Evolutionary conservation across 2,797 vertebrate genomes (phyloP).

Genomic region (Typhlichthys eigenmanni): DNA sequence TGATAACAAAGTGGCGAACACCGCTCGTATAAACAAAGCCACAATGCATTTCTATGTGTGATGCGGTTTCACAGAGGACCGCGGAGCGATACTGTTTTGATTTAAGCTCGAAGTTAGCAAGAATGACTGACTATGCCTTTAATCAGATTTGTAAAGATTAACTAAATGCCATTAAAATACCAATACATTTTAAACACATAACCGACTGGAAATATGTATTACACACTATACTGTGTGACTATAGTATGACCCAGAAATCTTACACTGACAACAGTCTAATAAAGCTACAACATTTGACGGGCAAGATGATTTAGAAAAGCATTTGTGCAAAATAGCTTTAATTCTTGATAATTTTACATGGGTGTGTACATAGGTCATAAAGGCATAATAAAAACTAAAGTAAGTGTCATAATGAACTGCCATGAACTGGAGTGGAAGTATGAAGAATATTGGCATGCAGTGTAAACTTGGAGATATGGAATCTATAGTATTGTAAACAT

Average conservation of each 20-base stretch:
- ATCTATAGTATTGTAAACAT: slow-evolving; percentile 53
- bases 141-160: slow-evolving; percentile 6
- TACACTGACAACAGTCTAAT: no score
- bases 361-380: slow-evolving; percentile 15
- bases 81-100: no score
- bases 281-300: no score
- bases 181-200: background rate
- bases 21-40: no score
- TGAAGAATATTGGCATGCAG: slow-evolving; percentile 81
- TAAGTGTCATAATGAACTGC: slow-evolving; percentile 87
- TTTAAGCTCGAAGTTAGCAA: no score
- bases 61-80: no score
- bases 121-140: background rate
- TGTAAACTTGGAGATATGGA: slow-evolving; percentile 56
- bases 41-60: no score
- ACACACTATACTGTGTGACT: no score
- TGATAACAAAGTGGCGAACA: no score
- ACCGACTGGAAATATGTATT: no score
- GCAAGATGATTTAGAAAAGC: no score
- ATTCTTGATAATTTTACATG: slow-evolving; percentile 21
- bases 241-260: no score
- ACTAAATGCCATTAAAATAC: background rate
- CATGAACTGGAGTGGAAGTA: slow-evolving; percentile 80
- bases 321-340: background rate
- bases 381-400: slow-evolving; percentile 76